phyloP scores from a whole-genome alignment of 2,888 invertebrate species.

The Clanis bilineata region DNA sequence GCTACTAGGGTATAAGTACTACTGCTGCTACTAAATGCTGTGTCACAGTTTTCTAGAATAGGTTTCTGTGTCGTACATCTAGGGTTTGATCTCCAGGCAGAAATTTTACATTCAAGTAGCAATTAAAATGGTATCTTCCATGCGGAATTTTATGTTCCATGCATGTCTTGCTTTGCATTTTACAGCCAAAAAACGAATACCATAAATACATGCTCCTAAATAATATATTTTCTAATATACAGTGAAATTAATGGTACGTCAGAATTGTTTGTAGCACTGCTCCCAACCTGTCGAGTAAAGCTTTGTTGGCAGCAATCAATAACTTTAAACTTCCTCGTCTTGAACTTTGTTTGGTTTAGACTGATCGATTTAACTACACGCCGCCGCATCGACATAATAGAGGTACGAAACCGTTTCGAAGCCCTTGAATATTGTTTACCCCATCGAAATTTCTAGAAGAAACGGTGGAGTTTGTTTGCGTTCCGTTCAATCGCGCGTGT shows the following conservation, averaged over 20 bases:
- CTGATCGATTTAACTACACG: slow-evolving; percentile 13
- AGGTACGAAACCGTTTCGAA: slow-evolving; percentile 35
- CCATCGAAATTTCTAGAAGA: slow-evolving; percentile 63
- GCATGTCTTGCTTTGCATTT: too few species aligned
- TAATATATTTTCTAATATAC: not conserved
- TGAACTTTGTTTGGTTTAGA: slow-evolving; percentile 9
- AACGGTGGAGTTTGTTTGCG: slow-evolving; percentile 73
- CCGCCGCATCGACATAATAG: slow-evolving; percentile 13
- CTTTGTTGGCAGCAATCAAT: slow-evolving; percentile 13
- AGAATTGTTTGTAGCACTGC: not conserved
- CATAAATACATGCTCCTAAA: too few species aligned
- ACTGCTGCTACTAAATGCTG: too few species aligned
- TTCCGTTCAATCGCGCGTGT: slow-evolving; percentile 70
- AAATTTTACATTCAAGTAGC: too few species aligned
- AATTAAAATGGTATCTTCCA: too few species aligned
- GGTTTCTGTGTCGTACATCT: too few species aligned
- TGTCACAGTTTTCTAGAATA: not conserved
- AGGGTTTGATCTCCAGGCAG: not conserved
- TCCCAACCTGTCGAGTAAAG: not conserved
- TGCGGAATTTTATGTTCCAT: too few species aligned
- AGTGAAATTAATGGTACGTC: not conserved
- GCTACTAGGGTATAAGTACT: not conserved
- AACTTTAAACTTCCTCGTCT: slow-evolving; percentile 12
- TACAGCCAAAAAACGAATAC: too few species aligned
- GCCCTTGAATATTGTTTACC: slow-evolving; percentile 50